A percentile compares a stretch with the other conserved stretches of the same genome.
These are phyloP conservation scores for Microcebus jonahi DNA, from an alignment of 2,113 vertebrate species.

Conservation along the genomic window DNA sequence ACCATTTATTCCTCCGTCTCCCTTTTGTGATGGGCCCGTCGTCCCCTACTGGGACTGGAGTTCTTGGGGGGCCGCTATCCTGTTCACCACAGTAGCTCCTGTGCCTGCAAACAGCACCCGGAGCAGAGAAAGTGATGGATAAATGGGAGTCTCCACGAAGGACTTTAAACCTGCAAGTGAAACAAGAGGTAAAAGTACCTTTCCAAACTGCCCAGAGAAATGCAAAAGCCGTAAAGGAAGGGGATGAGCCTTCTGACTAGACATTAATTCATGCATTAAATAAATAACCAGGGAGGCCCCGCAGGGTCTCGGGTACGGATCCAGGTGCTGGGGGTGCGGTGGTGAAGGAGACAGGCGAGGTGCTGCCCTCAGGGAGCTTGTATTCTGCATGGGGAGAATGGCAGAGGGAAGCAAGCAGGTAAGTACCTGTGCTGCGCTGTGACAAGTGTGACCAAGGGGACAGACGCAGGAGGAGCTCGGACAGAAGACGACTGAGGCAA, in stretches of 20 bases:
- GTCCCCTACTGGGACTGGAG: background rate
- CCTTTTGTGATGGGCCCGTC: background rate
- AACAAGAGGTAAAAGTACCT: background rate
- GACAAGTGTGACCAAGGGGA: background rate
- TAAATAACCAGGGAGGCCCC: background rate
- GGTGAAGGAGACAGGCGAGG: background rate
- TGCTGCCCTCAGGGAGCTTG: background rate
- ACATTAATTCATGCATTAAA: background rate
- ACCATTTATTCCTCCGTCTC: background rate
- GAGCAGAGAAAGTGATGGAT: background rate
- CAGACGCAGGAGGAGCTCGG: background rate
- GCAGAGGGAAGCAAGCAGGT: background rate
- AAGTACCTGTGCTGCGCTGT: rapidly evolving
- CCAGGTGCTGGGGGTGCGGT: rapidly evolving
- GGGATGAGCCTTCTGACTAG: background rate
- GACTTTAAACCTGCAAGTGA: background rate
- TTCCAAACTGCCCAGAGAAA: background rate
- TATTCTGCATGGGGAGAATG: background rate
- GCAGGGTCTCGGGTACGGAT: background rate
- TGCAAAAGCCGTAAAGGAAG: background rate
- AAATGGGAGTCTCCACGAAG: background rate
- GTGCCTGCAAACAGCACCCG: rapidly evolving
- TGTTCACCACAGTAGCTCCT: too few species aligned
- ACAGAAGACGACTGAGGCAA: background rate
- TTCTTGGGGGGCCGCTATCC: background rate